Base-by-base conservation (phyloP, 2,113 vertebrate genomes). In the Podarcis raffonei region DNA sequence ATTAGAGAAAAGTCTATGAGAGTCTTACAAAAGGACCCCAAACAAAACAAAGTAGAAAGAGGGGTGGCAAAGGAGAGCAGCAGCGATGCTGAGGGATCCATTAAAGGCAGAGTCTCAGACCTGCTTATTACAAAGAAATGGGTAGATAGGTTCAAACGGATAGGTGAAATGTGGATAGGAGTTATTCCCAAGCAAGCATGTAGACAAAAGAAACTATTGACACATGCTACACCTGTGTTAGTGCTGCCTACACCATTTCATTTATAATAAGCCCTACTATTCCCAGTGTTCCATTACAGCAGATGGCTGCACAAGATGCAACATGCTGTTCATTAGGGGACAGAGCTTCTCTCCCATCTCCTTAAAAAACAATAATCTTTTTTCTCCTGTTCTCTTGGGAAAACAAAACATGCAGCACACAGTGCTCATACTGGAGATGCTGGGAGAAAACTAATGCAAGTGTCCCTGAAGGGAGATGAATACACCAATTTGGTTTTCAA, bases 231-330 rank as follows among this genome's bases (percentile, higher is more conserved):
- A 22, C 83, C 0, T 88, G 89, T 92, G 85, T 88, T 90, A 92
- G 87, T 86, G 65, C 84, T 81, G 87, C 90, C 92, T 91, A 88
- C 57, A 76, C 42, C 90, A 87, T 71, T 92, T 77, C 88, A 90
- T 91, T 95, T 93, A 88, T 92, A 92, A 93, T 90, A 92, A 92
- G 57, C 82, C 89, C 83, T 81, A 91, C 91, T 88, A 90, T 95
- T 93, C 92, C 90, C 94, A 87, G 4, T 83, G 85, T 53, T 87
- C 89, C 89, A 59, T 91, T 92, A 89, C 79, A 93, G 83, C 94
- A 95, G 95, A 94, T 92, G 92, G 89, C 94, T 95, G 92, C 94
- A 95, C 87, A 94, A 93, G 91, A 92, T 88, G 81, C 85, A 92
- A 90, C 93, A 94, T 90, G 93, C 84, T 91, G 92, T 89, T 94